A percentile compares a stretch with the other conserved stretches of the same genome.
phyloP scores from a whole-genome alignment of 2,113 vertebrate species.

The Hystrix brachyura region DNA sequence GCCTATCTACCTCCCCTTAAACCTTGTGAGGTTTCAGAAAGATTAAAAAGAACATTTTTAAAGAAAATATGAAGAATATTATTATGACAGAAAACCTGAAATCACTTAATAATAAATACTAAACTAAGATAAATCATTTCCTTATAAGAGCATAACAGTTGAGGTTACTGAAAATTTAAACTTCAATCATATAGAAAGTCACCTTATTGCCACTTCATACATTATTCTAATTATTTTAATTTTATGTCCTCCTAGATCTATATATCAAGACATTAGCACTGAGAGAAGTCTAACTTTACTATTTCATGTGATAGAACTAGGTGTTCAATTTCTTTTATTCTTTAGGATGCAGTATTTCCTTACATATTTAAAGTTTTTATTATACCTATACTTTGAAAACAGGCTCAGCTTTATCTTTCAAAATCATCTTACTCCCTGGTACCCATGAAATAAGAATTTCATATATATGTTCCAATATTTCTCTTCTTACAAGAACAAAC shows the following conservation, averaged over 20 bases:
- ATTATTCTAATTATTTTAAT: conserved; percentile 55
- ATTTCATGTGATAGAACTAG: conserved; percentile 28
- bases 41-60: neutral
- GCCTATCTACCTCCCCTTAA: neutral
- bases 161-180: conserved; percentile 66
- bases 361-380: neutral
- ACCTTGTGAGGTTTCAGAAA: neutral
- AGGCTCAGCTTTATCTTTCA: neutral
- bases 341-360: neutral
- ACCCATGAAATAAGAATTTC: neutral
- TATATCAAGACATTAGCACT: neutral
- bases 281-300: neutral
- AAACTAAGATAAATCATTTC: conserved; percentile 62
- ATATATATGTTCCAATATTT: neutral
- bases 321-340: neutral
- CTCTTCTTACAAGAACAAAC: neutral
- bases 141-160: conserved; percentile 49
- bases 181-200: conserved; percentile 48
- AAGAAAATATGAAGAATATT: conserved; percentile 19
- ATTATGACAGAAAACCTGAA: conserved; percentile 60
- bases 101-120: conserved; percentile 57
- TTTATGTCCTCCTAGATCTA: neutral
- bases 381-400: neutral
- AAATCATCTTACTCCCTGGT: neutral
- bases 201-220: conserved; percentile 28